Evolutionary conservation across 2,797 vertebrate genomes (phyloP), one percentile per base, ranked within the genome.

Genomic region (Thripadectes ignobilis): DNA sequence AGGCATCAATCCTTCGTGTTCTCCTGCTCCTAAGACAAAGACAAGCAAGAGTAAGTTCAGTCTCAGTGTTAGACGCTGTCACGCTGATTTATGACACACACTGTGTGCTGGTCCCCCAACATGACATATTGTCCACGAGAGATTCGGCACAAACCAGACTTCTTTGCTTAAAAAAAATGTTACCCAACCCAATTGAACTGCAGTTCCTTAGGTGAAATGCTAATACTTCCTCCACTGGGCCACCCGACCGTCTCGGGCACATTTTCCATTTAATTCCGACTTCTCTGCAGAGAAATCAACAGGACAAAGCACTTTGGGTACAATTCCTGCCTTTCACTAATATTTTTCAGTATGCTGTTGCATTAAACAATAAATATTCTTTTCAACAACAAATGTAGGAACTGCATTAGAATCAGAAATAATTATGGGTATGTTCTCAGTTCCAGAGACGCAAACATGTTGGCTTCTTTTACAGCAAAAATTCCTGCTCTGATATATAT

Each of bases 41-140:
- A 94, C 89, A 92, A 92, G 54, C 61, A 93, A 88, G n/a, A 95
- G 71, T 66, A 96, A 91, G 94, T 93, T 97, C 71, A 93, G 54
- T 43, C 88, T 95, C 77, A 9, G 67, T 92, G 81, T 93, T 88
- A 91, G 96, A 69, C 0, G 43, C 84, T 96, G 92, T 92, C 85
- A 95, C 1, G 1, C 75, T 92, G 92, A 92, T 97, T 97, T 95
- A 97, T 79, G 80, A 85, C 78, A 95, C 48, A 6, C 24, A 17
- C 59, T 1, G 6, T 9, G 34, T 48, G 59, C 49, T 48, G 79
- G 63, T 61, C 82, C 77, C 86, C 69, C 81, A 95, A 68, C 36
- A 52, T 95, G 92, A 95, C 84, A 96, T 29, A 93, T 26, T 46
- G 52, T 85, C 54, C 68, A 72, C 4, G 2, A 38, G 89, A 94